Evolutionary conservation across 2,797 vertebrate genomes (phyloP), one percentile per base, ranked within the genome.

Genomic region (Avahi laniger): DNA sequence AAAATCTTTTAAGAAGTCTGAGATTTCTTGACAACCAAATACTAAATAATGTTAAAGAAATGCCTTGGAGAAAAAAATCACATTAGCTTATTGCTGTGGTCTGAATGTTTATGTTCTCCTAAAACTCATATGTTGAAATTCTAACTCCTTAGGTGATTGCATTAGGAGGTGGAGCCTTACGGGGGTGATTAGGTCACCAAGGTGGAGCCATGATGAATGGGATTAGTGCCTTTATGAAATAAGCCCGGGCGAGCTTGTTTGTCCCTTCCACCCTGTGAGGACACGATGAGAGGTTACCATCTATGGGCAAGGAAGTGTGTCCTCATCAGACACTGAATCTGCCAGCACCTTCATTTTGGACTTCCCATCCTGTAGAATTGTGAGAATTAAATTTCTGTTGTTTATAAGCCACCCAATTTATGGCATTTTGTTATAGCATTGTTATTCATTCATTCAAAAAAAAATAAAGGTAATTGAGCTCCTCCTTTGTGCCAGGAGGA

Each of bases 11-110:
- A 92, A 72, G 38, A 96, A 91, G 91, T 79, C 13, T 79, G 12
- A 82, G 17, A 28, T 67, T 91, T 90, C 52, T 87, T 96, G 73
- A 91, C 41, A 94, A 85, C 3, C 33, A 97, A 85, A 61, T 57
- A 52, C 52, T 50, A 94, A 94, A 52, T 80, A 63, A 70, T 67
- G 26, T 83, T 92, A 92, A 2, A 82, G 48, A 88, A 94, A 93
- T 7, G 10, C 73, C 41, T 91, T 79, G 30, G 92, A 82, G 72
- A 87, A 87, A 87, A 87, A 84, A 93, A 78, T 91, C 52, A 35
- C 6, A 46, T 80, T 76, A 80, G 17, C 26, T 87, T 26, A 33
- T 38, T 43, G 13, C 48, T 84, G 20, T 26, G 30, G n/a, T 61
- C 28, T 78, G 69, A 78, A 72, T 89, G 20, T 70, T 83, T 92